phyloP scores from a whole-genome alignment of 2,113 vertebrate species.

The Charadrius vociferus region DNA sequence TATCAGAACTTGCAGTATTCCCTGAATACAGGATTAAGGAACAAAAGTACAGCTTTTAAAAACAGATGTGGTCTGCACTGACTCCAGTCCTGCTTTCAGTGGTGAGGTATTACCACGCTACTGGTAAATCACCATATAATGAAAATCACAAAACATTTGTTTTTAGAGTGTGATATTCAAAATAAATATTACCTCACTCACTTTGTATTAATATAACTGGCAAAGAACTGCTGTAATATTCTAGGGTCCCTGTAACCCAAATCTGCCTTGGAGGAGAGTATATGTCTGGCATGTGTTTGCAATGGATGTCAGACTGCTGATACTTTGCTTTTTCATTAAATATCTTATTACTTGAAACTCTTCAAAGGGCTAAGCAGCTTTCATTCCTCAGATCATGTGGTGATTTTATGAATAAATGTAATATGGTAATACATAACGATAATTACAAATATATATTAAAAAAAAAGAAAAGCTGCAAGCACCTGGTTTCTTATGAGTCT shows the following conservation, averaged over 20 bases:
- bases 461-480: background rate
- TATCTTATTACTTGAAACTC: constrained; percentile 12
- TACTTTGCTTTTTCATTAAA: constrained; percentile 43
- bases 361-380: constrained; percentile 49
- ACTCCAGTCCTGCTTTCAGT: background rate
- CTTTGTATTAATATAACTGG: background rate
- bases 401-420: constrained; percentile 49
- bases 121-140: background rate
- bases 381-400: background rate
- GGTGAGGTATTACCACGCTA: background rate
- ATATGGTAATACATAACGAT: background rate
- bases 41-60: constrained; percentile 57
- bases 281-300: background rate
- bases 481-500: background rate
- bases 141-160: background rate
- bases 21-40: constrained; percentile 57
- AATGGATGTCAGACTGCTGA: background rate
- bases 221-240: background rate
- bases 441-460: background rate
- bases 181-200: background rate
- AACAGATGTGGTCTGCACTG: background rate
- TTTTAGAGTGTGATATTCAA: background rate
- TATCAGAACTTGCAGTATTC: constrained; percentile 64
- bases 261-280: background rate
- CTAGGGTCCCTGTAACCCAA: background rate